Conservation (phyloP, 2,113 vertebrate species). For the Pipa parva region DNA sequence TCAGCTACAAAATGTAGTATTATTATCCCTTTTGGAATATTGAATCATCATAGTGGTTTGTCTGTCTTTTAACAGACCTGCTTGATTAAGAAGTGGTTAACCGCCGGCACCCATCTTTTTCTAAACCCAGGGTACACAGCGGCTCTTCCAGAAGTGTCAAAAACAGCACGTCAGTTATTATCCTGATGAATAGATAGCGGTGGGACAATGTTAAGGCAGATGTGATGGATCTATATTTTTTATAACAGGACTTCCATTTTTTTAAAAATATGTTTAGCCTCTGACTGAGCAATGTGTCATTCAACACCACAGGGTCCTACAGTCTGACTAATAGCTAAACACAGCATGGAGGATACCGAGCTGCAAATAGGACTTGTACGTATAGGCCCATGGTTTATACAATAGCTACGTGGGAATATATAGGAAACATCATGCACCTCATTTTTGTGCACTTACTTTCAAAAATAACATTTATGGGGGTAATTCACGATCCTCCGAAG, state of each 20-base stretch:
- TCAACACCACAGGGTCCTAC: constrained; percentile 32
- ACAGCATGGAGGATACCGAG: constrained; percentile 22
- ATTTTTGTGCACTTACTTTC: background rate
- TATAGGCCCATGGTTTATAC: background rate
- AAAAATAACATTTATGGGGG: too few species aligned
- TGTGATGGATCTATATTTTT: constrained; percentile 27
- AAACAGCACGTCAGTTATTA: constrained; percentile 7
- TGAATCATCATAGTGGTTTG: background rate
- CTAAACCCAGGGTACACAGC: background rate
- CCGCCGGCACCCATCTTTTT: constrained; percentile 1
- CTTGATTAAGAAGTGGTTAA: background rate
- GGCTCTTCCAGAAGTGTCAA: background rate
- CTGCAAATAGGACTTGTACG: constrained; percentile 5
- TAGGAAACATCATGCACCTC: background rate
- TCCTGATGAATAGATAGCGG: constrained; percentile 35
- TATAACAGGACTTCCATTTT: constrained; percentile 38
- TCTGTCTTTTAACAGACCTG: background rate
- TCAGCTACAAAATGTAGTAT: background rate
- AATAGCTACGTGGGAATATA: background rate
- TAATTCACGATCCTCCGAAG: too few species aligned
- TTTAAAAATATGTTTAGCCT: constrained; percentile 43
- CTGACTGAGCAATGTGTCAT: constrained; percentile 38
- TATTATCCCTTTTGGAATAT: background rate
- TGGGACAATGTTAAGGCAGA: constrained; percentile 23
- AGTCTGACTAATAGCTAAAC: constrained; percentile 25